phyloP scores from a whole-genome alignment of 1,140 invertebrate species.

The Papilio polytes region DNA sequence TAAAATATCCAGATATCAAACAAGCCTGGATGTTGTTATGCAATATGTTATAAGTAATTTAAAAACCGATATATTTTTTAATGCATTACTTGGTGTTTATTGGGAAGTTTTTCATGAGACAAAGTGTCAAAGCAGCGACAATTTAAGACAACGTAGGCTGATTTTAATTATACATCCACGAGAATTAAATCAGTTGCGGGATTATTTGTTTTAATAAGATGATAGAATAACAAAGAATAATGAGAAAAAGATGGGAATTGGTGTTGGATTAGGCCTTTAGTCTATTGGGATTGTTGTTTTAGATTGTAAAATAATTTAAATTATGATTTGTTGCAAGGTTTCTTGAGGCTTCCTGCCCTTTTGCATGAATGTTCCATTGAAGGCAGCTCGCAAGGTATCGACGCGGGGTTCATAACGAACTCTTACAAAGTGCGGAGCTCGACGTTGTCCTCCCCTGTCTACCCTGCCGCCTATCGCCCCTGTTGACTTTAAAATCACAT shows the following conservation, averaged over 20 bases:
- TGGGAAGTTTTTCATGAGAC: no score
- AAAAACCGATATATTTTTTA: background rate
- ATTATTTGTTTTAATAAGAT: background rate
- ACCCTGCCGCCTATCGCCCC: constrained; percentile 40
- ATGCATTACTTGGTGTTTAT: no score
- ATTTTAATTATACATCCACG: no score
- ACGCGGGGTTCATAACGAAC: constrained; percentile 60
- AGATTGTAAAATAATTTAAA: no score
- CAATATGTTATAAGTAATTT: constrained; percentile 9
- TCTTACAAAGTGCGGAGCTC: constrained; percentile 56
- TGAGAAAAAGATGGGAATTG: background rate
- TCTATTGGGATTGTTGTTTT: no score
- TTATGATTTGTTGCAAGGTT: background rate
- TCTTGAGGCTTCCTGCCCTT: background rate
- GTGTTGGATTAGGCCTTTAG: background rate
- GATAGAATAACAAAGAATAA: background rate
- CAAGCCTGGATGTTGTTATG: constrained; percentile 55
- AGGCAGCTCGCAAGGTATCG: constrained; percentile 45
- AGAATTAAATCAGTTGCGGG: background rate
- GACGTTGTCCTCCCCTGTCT: constrained; percentile 50
- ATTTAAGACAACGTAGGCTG: no score
- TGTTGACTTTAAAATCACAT: constrained; percentile 63
- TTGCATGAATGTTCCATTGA: constrained; percentile 12
- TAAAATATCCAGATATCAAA: constrained; percentile 68
- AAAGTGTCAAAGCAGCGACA: no score